Conservation (phyloP, 2,888 invertebrate genomes). For the Diarsia rubi region DNA sequence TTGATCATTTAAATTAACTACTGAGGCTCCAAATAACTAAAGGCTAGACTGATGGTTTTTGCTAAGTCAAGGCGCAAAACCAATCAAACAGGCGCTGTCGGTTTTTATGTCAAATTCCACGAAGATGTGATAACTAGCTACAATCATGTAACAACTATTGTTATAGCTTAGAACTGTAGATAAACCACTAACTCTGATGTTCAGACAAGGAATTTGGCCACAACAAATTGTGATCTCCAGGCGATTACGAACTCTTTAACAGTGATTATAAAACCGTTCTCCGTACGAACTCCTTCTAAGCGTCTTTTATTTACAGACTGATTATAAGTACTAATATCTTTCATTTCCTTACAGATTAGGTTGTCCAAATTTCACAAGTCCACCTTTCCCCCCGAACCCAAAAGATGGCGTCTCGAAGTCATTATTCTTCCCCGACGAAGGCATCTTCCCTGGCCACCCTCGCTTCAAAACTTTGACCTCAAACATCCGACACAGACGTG, state of each 20-base stretch:
- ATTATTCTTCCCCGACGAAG: slow-evolving; percentile 98
- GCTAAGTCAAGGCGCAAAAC: not conserved
- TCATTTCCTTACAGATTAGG: slow-evolving; percentile 93
- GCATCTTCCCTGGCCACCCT: slow-evolving; percentile 98
- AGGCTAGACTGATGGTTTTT: slow-evolving; percentile 19
- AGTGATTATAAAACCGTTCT: not conserved
- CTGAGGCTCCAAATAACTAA: not conserved
- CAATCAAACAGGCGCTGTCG: not conserved
- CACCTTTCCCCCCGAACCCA: slow-evolving; percentile 92
- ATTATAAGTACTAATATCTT: not conserved
- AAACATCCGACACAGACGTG: slow-evolving; percentile 97
- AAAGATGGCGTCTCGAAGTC: slow-evolving; percentile 94
- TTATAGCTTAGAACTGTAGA: not conserved
- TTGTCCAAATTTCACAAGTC: slow-evolving; percentile 96
- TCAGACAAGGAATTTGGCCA: not conserved
- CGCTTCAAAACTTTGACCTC: slow-evolving; percentile 97
- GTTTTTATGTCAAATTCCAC: slow-evolving; percentile 12
- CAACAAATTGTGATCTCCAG: not conserved
- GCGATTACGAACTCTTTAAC: not conserved
- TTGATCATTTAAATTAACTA: slow-evolving; percentile 1
- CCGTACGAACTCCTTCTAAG: not conserved
- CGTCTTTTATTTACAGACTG: not conserved
- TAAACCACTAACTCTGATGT: not conserved
- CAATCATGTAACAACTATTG: not conserved
- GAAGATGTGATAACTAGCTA: not conserved